A percentile compares a stretch with the other conserved stretches of the same genome.
These are phyloP conservation scores for Sinocyclocheilus rhinocerous DNA, from an alignment of 2,113 vertebrate species.

Conservation along the genomic window DNA sequence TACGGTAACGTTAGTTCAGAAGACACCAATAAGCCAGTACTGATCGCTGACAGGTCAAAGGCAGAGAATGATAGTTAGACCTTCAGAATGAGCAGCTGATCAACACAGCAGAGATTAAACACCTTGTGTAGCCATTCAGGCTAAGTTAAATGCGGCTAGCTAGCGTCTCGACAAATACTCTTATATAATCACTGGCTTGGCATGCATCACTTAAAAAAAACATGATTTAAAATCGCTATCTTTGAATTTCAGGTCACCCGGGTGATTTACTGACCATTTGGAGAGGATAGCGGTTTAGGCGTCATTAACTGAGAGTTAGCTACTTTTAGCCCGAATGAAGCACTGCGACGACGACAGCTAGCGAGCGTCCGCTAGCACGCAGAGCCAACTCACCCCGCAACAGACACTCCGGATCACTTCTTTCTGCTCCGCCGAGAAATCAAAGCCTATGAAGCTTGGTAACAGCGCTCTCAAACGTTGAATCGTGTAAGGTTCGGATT, in stretches of 20 bases:
- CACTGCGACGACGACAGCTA: slow-evolving; percentile 10
- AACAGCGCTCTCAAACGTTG: background rate
- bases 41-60: background rate
- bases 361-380: slow-evolving; percentile 32
- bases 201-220: background rate
- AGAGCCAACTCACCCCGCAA: slow-evolving; percentile 56
- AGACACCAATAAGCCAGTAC: background rate
- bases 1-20: background rate
- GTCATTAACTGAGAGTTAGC: slow-evolving; percentile 19
- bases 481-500: background rate
- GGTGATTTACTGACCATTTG: background rate
- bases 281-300: background rate
- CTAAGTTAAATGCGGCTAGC: slow-evolving; percentile 21
- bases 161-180: slow-evolving; percentile 28
- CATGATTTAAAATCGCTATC: too few species aligned
- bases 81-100: background rate
- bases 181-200: slow-evolving; percentile 27
- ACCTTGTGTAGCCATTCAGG: slow-evolving; percentile 8
- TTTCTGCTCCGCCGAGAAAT: slow-evolving; percentile 4
- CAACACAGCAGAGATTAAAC: background rate
- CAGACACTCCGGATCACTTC: slow-evolving; percentile 42
- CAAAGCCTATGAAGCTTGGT: background rate
- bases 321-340: slow-evolving; percentile 1
- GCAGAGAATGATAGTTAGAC: background rate
- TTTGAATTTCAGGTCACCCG: background rate